Base-by-base conservation (phyloP, 2,888 invertebrate species). In the Drosophila histrio region DNA sequence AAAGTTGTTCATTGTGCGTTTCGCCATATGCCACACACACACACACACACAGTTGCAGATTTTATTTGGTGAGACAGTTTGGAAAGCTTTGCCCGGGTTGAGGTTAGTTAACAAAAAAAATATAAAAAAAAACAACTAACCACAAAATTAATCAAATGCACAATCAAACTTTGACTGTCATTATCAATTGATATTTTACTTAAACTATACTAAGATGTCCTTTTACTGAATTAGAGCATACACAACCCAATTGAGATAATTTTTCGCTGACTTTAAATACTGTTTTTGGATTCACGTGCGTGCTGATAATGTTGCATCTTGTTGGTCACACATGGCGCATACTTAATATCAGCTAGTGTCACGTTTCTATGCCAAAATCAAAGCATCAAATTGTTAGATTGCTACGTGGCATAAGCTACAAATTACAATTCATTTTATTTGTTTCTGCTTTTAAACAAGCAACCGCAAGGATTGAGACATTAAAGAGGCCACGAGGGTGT, bases 391-490 rank as follows among this genome's bases (percentile, higher is more conserved):
- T 67, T 47, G 58, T n/a, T 38, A n/a, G 13, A 69, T 61, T 44
- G 41, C 41, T 65, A 75, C 62, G 73, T 75, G 57, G 52, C 47
- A 36, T 8, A 28, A 34, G 1, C n/a, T 36, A 49, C 56, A 66
- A 49, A 26, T 26, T 44, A n/a, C n/a, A 28, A 30, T 13, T 9
- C 50, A 32, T 46, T 32, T 39, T n/a, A n/a, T 30, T 7, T 9
- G n/a, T 28, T n/a, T 4, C 46, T 46, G 7, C 4, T 15, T 22
- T 49, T 5, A 22, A 13, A 13, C 22, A 32, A 17, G 24, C 19
- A 28, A 15, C 30, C 24, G 28, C 19, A 17, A 17, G 38, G 58
- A 81, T 86, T 83, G 70, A 86, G 86, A 80, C 75, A 81, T 83
- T 85, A 59, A 75, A 62, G 53, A 50, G 11, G 49, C 15, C n/a